Conservation (phyloP, 2,113 vertebrate genomes). For the Microcebus griseorufus region DNA sequence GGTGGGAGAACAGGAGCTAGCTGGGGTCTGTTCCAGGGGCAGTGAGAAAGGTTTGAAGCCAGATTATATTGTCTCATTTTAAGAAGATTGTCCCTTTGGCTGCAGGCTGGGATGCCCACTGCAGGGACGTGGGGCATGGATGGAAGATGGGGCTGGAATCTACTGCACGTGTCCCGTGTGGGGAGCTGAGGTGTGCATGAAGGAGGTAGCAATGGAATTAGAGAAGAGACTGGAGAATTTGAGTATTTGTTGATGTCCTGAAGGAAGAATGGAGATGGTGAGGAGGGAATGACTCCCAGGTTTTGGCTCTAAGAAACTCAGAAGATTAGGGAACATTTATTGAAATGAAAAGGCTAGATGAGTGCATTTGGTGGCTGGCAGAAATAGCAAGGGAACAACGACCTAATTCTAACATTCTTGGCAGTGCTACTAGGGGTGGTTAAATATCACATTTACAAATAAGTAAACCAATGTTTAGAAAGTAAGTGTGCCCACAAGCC, state of each 20-base stretch:
- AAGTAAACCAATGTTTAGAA: neutral
- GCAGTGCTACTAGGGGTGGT: neutral
- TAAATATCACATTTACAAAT: neutral
- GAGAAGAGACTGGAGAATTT: neutral
- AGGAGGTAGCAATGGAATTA: fast-evolving
- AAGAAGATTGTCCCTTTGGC: neutral
- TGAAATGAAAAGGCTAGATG: neutral
- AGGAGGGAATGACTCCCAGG: fast-evolving
- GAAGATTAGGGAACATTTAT: neutral
- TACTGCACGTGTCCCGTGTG: fast-evolving
- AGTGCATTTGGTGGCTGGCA: neutral
- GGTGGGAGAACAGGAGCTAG: fast-evolving
- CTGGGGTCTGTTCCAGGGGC: neutral
- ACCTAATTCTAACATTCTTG: neutral
- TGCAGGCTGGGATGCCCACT: neutral
- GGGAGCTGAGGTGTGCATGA: neutral
- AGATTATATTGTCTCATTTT: too few relatives aligned
- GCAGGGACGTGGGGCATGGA: fast-evolving
- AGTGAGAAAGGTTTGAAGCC: neutral
- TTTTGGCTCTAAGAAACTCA: neutral
- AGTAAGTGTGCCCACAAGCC: neutral
- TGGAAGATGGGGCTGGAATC: fast-evolving
- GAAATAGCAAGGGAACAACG: neutral
- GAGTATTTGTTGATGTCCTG: neutral
- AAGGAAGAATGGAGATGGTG: neutral